Conservation (phyloP, 2,113 vertebrate species). For the Manacus vitellinus region DNA sequence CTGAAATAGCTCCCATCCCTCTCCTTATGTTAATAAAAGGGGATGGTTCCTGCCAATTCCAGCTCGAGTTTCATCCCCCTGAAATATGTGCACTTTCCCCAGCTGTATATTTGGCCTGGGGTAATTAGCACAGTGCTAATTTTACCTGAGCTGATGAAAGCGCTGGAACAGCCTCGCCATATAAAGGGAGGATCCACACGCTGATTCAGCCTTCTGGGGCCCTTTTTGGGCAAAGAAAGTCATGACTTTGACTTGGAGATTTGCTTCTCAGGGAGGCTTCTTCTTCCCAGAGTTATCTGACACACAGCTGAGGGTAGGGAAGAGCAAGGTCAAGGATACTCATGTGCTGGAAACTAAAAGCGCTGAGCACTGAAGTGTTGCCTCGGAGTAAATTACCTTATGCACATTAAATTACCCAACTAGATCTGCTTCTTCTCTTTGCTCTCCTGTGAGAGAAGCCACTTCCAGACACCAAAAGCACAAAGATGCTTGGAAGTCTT, state of each 20-base stretch:
- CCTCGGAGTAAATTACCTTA: slow-evolving; percentile 1
- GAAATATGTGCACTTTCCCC: neutral
- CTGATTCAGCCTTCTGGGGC: neutral
- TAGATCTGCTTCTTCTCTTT: slow-evolving; percentile 40
- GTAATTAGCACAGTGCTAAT: neutral
- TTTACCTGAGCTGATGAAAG: slow-evolving; percentile 44
- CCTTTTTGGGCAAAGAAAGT: neutral
- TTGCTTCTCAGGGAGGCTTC: neutral
- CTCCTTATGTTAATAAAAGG: neutral
- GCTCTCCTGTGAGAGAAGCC: neutral
- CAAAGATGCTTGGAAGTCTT: slow-evolving; percentile 16
- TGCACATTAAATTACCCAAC: slow-evolving; percentile 15
- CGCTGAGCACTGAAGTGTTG: neutral
- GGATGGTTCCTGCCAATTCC: neutral
- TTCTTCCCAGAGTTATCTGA: neutral
- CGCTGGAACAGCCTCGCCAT: neutral
- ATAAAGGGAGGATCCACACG: neutral
- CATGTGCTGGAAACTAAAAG: neutral
- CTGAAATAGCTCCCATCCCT: neutral
- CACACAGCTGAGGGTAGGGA: neutral
- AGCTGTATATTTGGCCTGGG: neutral
- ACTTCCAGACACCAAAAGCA: slow-evolving; percentile 34
- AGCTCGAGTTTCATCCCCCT: neutral
- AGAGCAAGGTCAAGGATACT: neutral
- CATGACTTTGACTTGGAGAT: neutral